Evolutionary conservation across 2,888 invertebrate genomes (phyloP).

Genomic region (Drosophila paracracens): DNA sequence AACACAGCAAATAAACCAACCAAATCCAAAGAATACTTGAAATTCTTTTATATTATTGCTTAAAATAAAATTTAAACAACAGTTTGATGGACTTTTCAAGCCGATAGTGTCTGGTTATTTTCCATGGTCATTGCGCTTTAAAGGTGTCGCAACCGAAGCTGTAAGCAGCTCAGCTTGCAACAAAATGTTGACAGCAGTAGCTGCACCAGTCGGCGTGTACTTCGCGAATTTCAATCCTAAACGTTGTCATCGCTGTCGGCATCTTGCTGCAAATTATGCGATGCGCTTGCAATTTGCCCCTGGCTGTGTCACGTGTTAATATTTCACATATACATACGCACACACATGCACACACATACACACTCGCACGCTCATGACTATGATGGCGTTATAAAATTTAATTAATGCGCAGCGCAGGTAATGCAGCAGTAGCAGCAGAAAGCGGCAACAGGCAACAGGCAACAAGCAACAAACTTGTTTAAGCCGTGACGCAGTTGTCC

Average conservation of each 20-base stretch:
- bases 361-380: constrained; percentile 9
- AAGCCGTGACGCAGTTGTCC: constrained; percentile 24
- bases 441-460: constrained; percentile 32
- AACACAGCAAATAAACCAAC: constrained; percentile 6
- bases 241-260: constrained; percentile 50
- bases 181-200: background rate
- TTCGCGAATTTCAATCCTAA: constrained; percentile 45
- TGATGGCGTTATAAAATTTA: constrained; percentile 69
- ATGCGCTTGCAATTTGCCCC: constrained; percentile 62
- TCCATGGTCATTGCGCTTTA: background rate
- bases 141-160: background rate
- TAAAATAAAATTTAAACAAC: background rate
- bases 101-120: background rate
- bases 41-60: background rate
- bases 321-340: constrained; percentile 42
- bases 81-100: background rate
- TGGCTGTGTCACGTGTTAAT: constrained; percentile 66
- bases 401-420: constrained; percentile 63
- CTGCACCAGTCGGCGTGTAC: background rate
- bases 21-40: background rate
- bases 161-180: background rate
- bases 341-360: constrained; percentile 5
- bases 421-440: constrained; percentile 15
- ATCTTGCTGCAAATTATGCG: constrained; percentile 65
- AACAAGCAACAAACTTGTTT: constrained; percentile 34